Conservation (phyloP, 2,888 invertebrate genomes). For the Celastrina argiolus region DNA sequence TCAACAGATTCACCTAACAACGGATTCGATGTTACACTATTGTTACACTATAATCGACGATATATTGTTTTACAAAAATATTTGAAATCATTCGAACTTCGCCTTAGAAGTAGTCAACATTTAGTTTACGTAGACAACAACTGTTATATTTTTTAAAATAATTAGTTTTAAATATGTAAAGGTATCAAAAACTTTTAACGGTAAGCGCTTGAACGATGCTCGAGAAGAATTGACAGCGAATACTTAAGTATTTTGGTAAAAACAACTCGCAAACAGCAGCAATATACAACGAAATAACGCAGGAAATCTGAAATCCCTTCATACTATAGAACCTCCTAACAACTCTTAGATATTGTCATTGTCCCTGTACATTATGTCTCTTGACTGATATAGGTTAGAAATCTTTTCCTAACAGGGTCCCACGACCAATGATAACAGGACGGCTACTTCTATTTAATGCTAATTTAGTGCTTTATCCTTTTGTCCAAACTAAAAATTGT, state of each 20-base stretch:
- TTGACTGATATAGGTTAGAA: constrained; percentile 45
- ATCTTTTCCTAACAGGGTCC: constrained; percentile 20
- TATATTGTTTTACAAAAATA: constrained; percentile 21
- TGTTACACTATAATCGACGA: constrained; percentile 21
- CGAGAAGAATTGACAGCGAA: constrained; percentile 21
- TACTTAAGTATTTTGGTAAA: constrained; percentile 1
- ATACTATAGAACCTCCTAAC: constrained; percentile 36
- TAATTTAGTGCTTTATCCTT: constrained; percentile 44
- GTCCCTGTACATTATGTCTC: constrained; percentile 65
- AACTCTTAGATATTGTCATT: constrained; percentile 64
- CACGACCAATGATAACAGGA: constrained; percentile 30
- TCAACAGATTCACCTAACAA: constrained; percentile 9
- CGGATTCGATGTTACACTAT: constrained; percentile 22
- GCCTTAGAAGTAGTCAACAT: constrained; percentile 76
- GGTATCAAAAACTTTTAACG: constrained; percentile 62
- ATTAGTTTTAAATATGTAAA: constrained; percentile 66
- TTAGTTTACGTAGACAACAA: constrained; percentile 37
- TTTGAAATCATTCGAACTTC: constrained; percentile 44
- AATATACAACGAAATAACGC: background rate
- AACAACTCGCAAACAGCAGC: background rate
- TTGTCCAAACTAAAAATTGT: background rate
- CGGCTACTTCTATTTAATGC: constrained; percentile 32
- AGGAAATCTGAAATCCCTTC: constrained; percentile 23
- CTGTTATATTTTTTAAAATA: constrained; percentile 57
- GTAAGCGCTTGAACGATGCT: constrained; percentile 26